Conservation (phyloP, 2,888 invertebrate species). For the Helicoverpa assulta region DNA sequence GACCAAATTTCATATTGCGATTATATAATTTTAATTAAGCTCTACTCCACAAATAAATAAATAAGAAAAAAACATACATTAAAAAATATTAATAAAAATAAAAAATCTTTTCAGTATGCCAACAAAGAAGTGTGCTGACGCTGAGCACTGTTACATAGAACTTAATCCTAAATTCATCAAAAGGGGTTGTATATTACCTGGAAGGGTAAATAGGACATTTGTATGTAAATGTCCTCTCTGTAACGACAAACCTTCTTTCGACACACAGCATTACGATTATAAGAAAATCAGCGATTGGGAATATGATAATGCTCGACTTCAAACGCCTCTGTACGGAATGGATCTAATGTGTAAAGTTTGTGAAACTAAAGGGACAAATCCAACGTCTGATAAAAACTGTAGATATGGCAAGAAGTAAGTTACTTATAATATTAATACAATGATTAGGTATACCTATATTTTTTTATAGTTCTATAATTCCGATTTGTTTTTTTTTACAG, state of each 20-base stretch:
- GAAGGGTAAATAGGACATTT: constrained; percentile 76
- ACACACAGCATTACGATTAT: constrained; percentile 74
- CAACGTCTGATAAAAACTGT: constrained; percentile 69
- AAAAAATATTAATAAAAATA: neutral
- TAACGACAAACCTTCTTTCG: constrained; percentile 78
- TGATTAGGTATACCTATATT: too few species aligned
- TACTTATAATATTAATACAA: neutral
- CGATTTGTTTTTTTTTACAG: constrained; percentile 66
- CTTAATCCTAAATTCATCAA: constrained; percentile 76
- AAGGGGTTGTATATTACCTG: constrained; percentile 77
- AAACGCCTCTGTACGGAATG: constrained; percentile 62
- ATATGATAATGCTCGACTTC: constrained; percentile 76
- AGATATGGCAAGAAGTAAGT: constrained; percentile 73
- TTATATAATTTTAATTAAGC: neutral
- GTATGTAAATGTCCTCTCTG: constrained; percentile 83
- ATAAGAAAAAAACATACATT: too few species aligned
- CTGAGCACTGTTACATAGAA: constrained; percentile 76
- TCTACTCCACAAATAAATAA: too few species aligned
- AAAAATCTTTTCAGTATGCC: constrained; percentile 64
- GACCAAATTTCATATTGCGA: neutral
- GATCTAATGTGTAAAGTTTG: constrained; percentile 79
- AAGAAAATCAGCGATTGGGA: constrained; percentile 75
- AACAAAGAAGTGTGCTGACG: constrained; percentile 65
- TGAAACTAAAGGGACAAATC: constrained; percentile 71
- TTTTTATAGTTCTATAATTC: neutral